Percentiles rank a stretch among this genome's conserved stretches.
Evolutionary conservation across 2,888 invertebrate genomes (phyloP).

Genomic region (Sclerodermus sp.): DNA sequence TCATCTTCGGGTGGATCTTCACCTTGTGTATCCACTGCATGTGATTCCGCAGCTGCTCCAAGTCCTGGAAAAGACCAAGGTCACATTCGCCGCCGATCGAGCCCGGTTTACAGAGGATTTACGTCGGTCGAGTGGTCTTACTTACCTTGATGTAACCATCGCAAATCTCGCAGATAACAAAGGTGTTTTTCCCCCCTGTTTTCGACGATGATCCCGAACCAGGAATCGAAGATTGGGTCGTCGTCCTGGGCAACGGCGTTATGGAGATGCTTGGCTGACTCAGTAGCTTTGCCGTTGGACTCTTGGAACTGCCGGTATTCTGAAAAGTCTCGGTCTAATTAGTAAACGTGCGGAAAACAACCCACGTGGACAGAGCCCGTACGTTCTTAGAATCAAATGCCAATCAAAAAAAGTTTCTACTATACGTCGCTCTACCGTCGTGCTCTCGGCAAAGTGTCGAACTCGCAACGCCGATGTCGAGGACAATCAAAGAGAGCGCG

Average conservation of each 20-base stretch:
- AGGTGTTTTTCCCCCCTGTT: slow-evolving; percentile 71
- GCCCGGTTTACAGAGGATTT: too few species aligned
- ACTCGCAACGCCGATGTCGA: too few species aligned
- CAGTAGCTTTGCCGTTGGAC: slow-evolving; percentile 58
- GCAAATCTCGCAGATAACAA: slow-evolving; percentile 95
- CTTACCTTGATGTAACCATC: slow-evolving; percentile 89
- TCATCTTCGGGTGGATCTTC: slow-evolving; percentile 95
- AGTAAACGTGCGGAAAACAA: too few species aligned
- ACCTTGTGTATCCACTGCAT: slow-evolving; percentile 99
- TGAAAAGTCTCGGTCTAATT: too few species aligned
- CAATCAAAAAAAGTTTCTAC: not conserved
- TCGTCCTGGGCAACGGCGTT: slow-evolving; percentile 77
- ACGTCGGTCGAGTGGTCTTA: not conserved
- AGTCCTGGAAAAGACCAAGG: slow-evolving; percentile 62
- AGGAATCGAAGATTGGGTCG: slow-evolving; percentile 52
- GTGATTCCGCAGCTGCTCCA: slow-evolving; percentile 90
- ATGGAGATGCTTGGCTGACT: slow-evolving; percentile 89
- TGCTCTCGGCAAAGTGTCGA: too few species aligned
- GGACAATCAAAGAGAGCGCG: too few species aligned
- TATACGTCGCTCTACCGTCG: too few species aligned
- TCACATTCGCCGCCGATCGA: not conserved
- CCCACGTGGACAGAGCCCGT: not conserved
- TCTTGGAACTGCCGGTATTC: slow-evolving; percentile 51
- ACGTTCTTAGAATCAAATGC: not conserved
- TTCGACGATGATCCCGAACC: slow-evolving; percentile 53